Evolutionary conservation across 2,113 vertebrate genomes (phyloP), one percentile per base, ranked within the genome.

Genomic region (Poeciliopsis retropinna): DNA sequence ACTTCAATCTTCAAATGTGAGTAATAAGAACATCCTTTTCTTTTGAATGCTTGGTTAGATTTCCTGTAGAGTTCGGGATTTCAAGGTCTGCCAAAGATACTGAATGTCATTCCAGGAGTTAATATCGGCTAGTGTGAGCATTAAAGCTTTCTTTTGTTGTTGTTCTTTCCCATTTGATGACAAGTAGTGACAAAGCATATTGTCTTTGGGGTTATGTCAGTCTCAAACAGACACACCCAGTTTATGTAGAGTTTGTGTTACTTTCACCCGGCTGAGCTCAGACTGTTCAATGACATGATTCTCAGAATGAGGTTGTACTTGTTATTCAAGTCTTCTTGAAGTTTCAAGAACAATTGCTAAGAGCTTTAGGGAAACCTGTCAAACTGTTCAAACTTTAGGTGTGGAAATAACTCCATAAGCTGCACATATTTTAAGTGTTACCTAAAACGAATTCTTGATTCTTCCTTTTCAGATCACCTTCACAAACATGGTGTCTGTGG

Each of bases 401-500:
- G 44, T 5, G 25, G 17, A 67, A 22, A 3, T 7, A 19, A 77
- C 11, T 57, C 14, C 17, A 19, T n/a, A 60, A 32, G 9, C 19
- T 32, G 1, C 27, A n/a, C 4, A 5, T 14, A 28, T 6, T 19
- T 27, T 51, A 3, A 19, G n/a, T 68, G 19, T 64, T 54, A 47
- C 1, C 44, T 64, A 17, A 60, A 64, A 14, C 3, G 47, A 5
- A 64, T 41, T 73, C 44, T 1, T 44, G 12, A 12, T 70, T 25
- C 72, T 67, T 74, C 6, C 22, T 85, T 79, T 41, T 0, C 85
- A 99, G 98, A 98, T 99, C 90, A 98, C 97, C 1, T 97, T 97
- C 90, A 99, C 98, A 87, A 99, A 99, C 87, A 89, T 99, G 67
- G 97, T 99, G 60, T 99, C 98, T 0, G 98, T 99, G 72, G 98